These are phyloP conservation scores for Drosophila grimshawi DNA, from an alignment of 1,140 invertebrate species.

Conservation along the genomic window DNA sequence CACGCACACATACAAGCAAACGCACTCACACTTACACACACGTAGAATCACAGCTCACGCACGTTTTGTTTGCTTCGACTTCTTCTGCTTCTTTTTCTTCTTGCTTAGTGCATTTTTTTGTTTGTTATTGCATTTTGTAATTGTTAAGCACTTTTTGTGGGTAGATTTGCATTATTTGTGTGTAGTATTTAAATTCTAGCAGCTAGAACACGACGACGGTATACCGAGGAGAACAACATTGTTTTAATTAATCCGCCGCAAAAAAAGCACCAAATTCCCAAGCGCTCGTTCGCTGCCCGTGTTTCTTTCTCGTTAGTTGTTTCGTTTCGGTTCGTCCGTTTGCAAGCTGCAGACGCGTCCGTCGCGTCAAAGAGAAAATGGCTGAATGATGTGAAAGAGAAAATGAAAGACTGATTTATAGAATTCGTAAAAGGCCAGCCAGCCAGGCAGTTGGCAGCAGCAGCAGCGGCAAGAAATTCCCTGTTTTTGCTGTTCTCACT, in stretches of 20 bases:
- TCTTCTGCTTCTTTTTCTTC: conserved; percentile 21
- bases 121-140: conserved; percentile 27
- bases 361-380: conserved; percentile 83
- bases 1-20: conserved; percentile 10
- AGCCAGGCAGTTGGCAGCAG: conserved; percentile 17
- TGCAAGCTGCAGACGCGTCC: conserved; percentile 77
- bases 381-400: conserved; percentile 68
- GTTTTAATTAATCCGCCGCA: conserved; percentile 46
- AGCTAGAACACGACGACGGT: conserved; percentile 17
- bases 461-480: conserved; percentile 45
- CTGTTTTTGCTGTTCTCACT: conserved; percentile 46
- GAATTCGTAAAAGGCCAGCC: conserved; percentile 54
- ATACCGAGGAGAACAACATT: conserved; percentile 27
- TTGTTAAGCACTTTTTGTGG: conserved; percentile 25
- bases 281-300: conserved; percentile 51
- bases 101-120: conserved; percentile 34
- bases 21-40: conserved; percentile 20
- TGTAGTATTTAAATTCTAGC: conserved; percentile 19
- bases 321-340: conserved; percentile 42
- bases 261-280: conserved; percentile 62
- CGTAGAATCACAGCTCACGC: conserved; percentile 41
- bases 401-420: conserved; percentile 64
- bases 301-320: conserved; percentile 27
- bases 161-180: conserved; percentile 33
- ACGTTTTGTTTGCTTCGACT: conserved; percentile 45